phyloP scores from a whole-genome alignment of 1,140 invertebrate genomes.

The Anagrus nilaparvatae region DNA sequence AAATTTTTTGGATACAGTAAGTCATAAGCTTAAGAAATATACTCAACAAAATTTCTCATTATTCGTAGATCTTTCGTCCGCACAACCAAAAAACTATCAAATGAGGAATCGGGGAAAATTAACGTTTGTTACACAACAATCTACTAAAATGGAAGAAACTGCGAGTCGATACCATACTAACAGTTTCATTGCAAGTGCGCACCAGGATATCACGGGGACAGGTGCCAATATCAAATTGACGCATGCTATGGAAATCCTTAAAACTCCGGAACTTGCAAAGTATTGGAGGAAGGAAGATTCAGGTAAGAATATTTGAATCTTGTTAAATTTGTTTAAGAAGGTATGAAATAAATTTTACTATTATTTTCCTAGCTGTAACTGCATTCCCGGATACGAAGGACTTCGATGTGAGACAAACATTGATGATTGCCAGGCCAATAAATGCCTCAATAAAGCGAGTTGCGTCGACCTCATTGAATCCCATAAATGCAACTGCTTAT shows the following conservation, averaged over 20 bases:
- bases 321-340: too few relatives aligned
- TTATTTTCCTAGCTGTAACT: conserved; percentile 73
- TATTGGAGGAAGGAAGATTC: conserved; percentile 84
- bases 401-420: conserved; percentile 85
- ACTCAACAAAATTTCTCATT: conserved; percentile 47
- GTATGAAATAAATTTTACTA: too few relatives aligned
- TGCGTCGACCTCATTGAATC: conserved; percentile 76
- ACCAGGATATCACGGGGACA: conserved; percentile 83
- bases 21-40: too few relatives aligned
- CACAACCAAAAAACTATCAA: conserved; percentile 43
- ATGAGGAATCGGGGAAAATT: conserved; percentile 81
- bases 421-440: conserved; percentile 73
- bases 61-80: conserved; percentile 46
- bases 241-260: conserved; percentile 95
- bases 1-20: too few relatives aligned
- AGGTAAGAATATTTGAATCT: too few relatives aligned
- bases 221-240: conserved; percentile 90
- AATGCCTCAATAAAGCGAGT: conserved; percentile 84
- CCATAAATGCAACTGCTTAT: conserved; percentile 73
- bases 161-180: conserved; percentile 56
- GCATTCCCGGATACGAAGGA: conserved; percentile 78
- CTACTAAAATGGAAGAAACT: conserved; percentile 82
- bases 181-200: conserved; percentile 72
- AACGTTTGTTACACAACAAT: conserved; percentile 83
- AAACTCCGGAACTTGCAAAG: conserved; percentile 74